phyloP scores from a whole-genome alignment of 2,113 vertebrate species.

The Lichenostomus cassidix region DNA sequence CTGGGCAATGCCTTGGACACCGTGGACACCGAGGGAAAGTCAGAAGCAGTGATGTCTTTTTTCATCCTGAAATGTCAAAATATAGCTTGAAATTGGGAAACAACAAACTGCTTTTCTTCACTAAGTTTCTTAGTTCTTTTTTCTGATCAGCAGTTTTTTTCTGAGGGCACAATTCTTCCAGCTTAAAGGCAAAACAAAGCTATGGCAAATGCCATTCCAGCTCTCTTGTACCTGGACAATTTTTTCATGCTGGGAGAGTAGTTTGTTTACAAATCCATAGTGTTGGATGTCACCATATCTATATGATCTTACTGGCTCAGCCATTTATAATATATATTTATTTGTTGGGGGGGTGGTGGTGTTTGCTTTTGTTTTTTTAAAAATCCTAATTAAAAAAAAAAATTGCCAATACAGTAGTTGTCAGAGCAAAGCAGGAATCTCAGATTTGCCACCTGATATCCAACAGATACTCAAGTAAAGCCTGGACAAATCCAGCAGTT shows the following conservation, averaged over 20 bases:
- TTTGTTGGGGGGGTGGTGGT: fast-evolving
- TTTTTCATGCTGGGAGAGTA: background rate
- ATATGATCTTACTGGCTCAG: background rate
- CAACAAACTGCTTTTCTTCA: background rate
- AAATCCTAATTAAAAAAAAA: background rate
- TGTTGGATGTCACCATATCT: background rate
- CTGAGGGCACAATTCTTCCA: background rate
- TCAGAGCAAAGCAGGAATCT: background rate
- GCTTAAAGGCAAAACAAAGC: background rate
- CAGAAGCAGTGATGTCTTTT: background rate
- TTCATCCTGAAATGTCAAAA: background rate
- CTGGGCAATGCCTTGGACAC: fast-evolving
- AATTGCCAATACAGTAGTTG: background rate
- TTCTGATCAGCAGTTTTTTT: background rate
- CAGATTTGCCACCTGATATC: background rate
- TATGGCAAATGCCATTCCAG: background rate
- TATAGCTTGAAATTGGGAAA: background rate
- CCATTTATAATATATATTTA: background rate
- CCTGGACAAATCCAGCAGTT: background rate
- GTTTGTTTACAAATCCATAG: background rate
- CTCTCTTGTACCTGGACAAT: fast-evolving
- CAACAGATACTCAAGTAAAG: background rate
- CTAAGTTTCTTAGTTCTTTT: background rate
- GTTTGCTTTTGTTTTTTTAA: too few relatives aligned
- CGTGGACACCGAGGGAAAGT: background rate